Percentiles rank a stretch among this genome's conserved stretches.
These are phyloP conservation scores for Lagria hirta DNA, from an alignment of 2,888 invertebrate genomes.

Conservation along the genomic window DNA sequence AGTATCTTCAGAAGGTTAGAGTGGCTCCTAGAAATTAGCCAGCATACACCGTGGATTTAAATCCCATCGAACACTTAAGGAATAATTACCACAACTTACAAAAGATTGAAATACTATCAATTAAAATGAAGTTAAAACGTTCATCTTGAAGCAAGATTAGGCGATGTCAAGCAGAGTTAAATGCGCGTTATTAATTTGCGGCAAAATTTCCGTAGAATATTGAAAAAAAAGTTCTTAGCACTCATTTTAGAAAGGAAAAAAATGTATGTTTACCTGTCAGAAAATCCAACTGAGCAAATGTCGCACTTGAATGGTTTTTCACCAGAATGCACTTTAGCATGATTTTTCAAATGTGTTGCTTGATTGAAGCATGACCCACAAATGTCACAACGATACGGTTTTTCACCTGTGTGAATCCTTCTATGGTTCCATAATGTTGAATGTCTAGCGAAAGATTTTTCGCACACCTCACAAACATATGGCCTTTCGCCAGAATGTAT, in stretches of 20 bases:
- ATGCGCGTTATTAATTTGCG: no score
- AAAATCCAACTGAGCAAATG: constrained; percentile 83
- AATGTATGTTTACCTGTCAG: constrained; percentile 65
- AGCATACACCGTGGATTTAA: no score
- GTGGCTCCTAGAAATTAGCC: no score
- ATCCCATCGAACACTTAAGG: no score
- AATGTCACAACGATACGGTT: constrained; percentile 83
- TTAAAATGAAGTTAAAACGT: no score
- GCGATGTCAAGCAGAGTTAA: no score
- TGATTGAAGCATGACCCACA: constrained; percentile 90
- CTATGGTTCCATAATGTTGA: constrained; percentile 88
- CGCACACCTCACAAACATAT: constrained; percentile 86
- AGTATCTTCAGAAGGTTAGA: no score
- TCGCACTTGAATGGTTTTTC: constrained; percentile 83
- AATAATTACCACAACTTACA: no score
- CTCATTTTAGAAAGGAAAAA: no score
- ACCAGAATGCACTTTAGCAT: constrained; percentile 81
- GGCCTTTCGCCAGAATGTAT: constrained; percentile 87
- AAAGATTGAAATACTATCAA: no score
- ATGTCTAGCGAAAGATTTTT: constrained; percentile 85
- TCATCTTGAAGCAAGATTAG: no score
- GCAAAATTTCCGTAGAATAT: no score
- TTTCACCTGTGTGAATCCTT: constrained; percentile 84
- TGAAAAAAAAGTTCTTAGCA: background rate
- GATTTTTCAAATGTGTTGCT: constrained; percentile 85